Percentiles rank a stretch among this genome's conserved stretches.
Evolutionary conservation across 2,113 vertebrate genomes (phyloP).

Genomic region (Cyanoramphus novaezelandiae): DNA sequence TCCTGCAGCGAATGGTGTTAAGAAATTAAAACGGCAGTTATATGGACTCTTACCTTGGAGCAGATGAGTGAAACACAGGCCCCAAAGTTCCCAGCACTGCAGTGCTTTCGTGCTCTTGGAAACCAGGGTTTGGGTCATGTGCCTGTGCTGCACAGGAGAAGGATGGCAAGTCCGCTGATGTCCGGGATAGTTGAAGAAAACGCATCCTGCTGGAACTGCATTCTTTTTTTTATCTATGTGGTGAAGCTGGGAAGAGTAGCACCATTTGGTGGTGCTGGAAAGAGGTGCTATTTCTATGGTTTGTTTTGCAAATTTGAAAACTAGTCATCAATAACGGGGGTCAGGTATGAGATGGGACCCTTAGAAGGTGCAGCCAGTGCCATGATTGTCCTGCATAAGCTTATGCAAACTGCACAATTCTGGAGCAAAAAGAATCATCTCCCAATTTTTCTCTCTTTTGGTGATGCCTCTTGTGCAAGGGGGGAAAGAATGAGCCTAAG

Average conservation of each 20-base stretch:
- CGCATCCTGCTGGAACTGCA: not conserved
- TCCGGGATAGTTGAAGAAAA: not conserved
- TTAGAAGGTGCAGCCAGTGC: not conserved
- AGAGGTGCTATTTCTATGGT: not conserved
- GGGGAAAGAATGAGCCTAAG: not conserved
- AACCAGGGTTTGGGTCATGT: rapidly evolving
- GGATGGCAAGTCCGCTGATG: not conserved
- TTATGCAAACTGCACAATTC: not conserved
- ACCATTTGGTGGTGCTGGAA: not conserved
- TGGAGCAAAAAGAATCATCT: not conserved
- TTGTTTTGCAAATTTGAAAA: not conserved
- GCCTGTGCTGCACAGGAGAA: not conserved
- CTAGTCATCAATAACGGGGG: not conserved
- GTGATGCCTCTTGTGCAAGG: not conserved
- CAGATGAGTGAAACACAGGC: not conserved
- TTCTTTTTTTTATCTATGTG: not conserved
- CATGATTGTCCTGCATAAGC: not conserved
- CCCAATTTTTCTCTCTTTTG: not conserved
- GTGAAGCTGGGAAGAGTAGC: not conserved
- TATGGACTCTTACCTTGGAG: not conserved
- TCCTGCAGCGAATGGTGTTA: not conserved
- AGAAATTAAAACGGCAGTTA: not conserved
- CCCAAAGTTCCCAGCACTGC: not conserved
- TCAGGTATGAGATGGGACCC: not conserved
- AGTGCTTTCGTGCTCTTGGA: not conserved